Evolutionary conservation across 2,113 vertebrate species (phyloP), one percentile per base, ranked within the genome.

Genomic region (Nansenia antarctica): DNA sequence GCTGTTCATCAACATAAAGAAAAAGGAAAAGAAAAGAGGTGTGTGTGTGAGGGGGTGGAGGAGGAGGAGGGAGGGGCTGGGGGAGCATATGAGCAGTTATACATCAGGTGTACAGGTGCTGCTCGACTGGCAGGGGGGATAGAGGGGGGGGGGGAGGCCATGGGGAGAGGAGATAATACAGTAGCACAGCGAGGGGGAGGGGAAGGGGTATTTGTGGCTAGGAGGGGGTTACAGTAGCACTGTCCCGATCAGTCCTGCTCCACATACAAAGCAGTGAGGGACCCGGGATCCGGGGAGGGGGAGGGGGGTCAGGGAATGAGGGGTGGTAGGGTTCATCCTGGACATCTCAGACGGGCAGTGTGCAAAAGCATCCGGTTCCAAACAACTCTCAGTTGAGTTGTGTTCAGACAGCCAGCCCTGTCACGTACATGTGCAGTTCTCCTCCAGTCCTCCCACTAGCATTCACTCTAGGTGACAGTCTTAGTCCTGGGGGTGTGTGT

Each of bases 341-440:
- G 72, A 72, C 72, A 72, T 60, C 53, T 79, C 62, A 73, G 70
- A 35, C 14, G 67, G 62, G 53, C 73, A 75, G 76, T 73, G 76
- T 73, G 70, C 74, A 73, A 77, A 49, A 49, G 61, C 67, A 20
- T 59, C 58, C 30, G 7, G 69, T 70, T 42, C 52, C 60, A 26
- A 14, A 53, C 52, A 49, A 60, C 52, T 3, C 49, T 59, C 32
- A 39, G 58, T 61, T 37, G 35, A 42, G 39, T 64, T 32, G 22
- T 49, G n/a, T 20, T 29, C 3, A 61, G 61, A 68, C 61, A 45
- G 39, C 64, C 61, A 45, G 39, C 64, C 65, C 65, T 65, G 65
- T 37, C 45, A 60, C 39, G 60, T 27, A 65, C n/a, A n/a, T n/a
- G 37, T 54, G 63, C 47, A 42, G 32, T 39, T 59, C 71, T 69